A percentile compares a stretch with the other conserved stretches of the same genome.
phyloP scores from a whole-genome alignment of 2,113 vertebrate genomes.

The Acanthochromis polyacanthus region DNA sequence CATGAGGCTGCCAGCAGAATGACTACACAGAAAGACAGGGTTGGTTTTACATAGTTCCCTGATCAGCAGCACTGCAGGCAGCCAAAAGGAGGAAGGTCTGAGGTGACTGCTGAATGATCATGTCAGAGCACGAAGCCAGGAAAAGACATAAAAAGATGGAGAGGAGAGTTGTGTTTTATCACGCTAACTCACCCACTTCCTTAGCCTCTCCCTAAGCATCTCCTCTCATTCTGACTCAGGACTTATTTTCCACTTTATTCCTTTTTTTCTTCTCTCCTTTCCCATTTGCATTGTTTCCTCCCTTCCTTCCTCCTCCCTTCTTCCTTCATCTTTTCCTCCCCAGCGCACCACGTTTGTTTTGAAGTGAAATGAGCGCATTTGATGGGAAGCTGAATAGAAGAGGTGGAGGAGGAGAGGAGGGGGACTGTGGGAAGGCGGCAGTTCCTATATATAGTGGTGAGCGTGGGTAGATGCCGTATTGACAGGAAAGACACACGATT shows the following conservation, averaged over 20 bases:
- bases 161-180: slow-evolving; percentile 4
- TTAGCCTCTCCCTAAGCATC: slow-evolving; percentile 23
- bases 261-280: neutral
- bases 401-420: slow-evolving; percentile 53
- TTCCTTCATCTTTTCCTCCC: slow-evolving; percentile 17
- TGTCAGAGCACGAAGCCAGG: neutral
- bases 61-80: slow-evolving; percentile 27
- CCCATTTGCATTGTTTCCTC: neutral
- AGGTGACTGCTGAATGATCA: slow-evolving; percentile 19
- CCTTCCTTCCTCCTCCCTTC: neutral
- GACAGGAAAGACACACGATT: slow-evolving; percentile 73
- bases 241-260: neutral
- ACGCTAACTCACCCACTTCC: neutral
- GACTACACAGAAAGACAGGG: neutral
- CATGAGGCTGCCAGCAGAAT: too few species aligned
- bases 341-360: slow-evolving; percentile 46
- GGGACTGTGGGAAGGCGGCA: slow-evolving; percentile 71
- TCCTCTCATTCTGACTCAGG: slow-evolving; percentile 5
- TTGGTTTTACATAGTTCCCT: slow-evolving; percentile 9
- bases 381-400: slow-evolving; percentile 63
- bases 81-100: slow-evolving; percentile 26
- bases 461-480: slow-evolving; percentile 78
- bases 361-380: slow-evolving; percentile 64
- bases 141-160: neutral
- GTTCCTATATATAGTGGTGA: slow-evolving; percentile 77